Evolutionary conservation across 2,888 invertebrate species (phyloP), one percentile per base, ranked within the genome.

Genomic region (Thereva unica): DNA sequence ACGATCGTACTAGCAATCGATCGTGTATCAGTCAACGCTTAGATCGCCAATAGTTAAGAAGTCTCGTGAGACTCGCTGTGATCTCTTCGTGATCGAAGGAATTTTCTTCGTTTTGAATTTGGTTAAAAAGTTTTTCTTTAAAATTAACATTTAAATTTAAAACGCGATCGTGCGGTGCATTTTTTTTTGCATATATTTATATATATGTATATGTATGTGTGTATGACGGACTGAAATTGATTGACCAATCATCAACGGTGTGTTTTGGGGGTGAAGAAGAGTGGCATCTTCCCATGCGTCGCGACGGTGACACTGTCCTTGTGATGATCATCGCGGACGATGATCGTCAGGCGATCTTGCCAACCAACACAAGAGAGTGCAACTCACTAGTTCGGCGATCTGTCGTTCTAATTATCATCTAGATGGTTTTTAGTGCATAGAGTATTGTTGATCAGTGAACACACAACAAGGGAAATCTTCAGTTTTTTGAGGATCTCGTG

Each of bases 251-350:
- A 12, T 41, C 42, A 12, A 10, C 50, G 44, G 5, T n/a, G n/a
- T n/a, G n/a, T 6, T 23, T 35, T 2, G 7, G 7, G 8, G 8
- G 34, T 40, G 23, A 42, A 7, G 2, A 38, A 50, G 10, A n/a
- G n/a, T n/a, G n/a, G 41, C 49, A 61, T 40, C 42, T 8, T 49
- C 42, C 4, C 23, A 61, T 61, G 61, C 41, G 23, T 34, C 40
- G 10, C 50, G 47, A 12, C 50, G 61, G 41, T 50, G 61, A 61
- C 50, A 6, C 9, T 9, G 61, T 61, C 61, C 61, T 61, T 61
- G 61, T 61, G 50, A 50, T 50, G 23, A 23, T 50, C 61, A 40
- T 34, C 50, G 49, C 61, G 49, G 49, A 41, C 50, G 12, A 50
- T 50, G 40, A 40, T 49, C 50, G 5, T 50, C 23, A 50, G 23